Conservation (phyloP, 2,113 vertebrate genomes). For the Oreochromis tanganicae region DNA sequence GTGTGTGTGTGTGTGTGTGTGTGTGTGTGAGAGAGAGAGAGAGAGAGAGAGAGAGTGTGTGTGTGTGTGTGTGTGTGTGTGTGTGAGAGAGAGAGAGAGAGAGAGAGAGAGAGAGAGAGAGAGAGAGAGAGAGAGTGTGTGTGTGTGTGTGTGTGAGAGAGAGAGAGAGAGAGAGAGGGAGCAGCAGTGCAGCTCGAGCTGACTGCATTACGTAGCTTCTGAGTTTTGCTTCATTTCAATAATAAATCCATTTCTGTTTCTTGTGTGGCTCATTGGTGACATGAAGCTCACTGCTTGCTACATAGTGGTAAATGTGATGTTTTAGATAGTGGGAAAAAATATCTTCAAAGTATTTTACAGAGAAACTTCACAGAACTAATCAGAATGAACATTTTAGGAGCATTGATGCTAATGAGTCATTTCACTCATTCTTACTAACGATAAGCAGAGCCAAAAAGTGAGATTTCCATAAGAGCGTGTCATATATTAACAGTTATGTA, state of each 20-base stretch:
- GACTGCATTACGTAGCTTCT: rapidly evolving
- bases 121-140: not conserved
- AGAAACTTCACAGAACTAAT: not conserved
- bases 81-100: too few relatives aligned
- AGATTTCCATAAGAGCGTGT: not conserved
- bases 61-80: too few relatives aligned
- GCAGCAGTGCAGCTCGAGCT: not conserved
- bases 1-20: not conserved
- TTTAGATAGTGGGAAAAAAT: rapidly evolving
- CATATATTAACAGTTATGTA: not conserved
- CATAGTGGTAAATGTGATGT: rapidly evolving
- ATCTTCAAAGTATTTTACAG: not conserved
- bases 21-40: too few relatives aligned
- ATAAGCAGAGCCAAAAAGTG: not conserved
- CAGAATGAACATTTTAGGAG: not conserved
- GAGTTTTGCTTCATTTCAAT: not conserved
- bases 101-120: not conserved
- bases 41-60: too few relatives aligned
- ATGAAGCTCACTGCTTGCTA: not conserved
- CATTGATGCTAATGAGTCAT: rapidly evolving
- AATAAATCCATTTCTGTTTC: not conserved
- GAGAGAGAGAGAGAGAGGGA: not conserved
- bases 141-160: rapidly evolving
- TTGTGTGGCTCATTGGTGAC: not conserved
- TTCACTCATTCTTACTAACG: not conserved